Evolutionary conservation across 2,113 vertebrate genomes (phyloP).

Genomic region (Oceanites oceanicus): DNA sequence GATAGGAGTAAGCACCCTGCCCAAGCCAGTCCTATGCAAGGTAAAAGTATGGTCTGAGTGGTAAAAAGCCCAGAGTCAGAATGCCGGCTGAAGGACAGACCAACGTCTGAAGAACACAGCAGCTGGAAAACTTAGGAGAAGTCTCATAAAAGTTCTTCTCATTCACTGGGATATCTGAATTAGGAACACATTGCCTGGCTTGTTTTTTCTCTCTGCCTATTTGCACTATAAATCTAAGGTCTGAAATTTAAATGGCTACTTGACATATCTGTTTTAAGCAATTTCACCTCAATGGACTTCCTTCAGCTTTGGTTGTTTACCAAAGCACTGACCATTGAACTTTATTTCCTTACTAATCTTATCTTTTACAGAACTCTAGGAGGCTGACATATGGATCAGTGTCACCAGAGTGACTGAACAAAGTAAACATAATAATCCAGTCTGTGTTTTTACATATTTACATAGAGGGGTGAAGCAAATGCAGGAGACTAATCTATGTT

Average conservation of each 20-base stretch:
- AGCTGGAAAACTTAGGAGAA: not conserved
- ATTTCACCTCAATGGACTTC: conserved; percentile 2
- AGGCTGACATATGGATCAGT: not conserved
- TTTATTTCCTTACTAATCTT: conserved; percentile 52
- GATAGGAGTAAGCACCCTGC: not conserved
- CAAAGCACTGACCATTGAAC: not conserved
- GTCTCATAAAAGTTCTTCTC: not conserved
- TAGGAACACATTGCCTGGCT: not conserved
- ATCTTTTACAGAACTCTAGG: not conserved
- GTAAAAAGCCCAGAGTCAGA: not conserved
- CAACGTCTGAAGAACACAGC: not conserved
- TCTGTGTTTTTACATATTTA: conserved; percentile 41
- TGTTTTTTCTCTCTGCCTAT: not conserved
- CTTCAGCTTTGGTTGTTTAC: not conserved
- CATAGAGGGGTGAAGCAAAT: conserved; percentile 13
- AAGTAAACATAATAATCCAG: conserved; percentile 26
- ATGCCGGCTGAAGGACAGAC: not conserved
- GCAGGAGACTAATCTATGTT: not conserved
- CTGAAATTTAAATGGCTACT: not conserved
- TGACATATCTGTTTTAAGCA: not conserved
- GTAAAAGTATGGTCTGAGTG: not conserved
- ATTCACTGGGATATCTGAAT: not conserved
- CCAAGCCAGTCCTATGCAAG: not conserved
- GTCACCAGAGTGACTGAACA: conserved; percentile 21
- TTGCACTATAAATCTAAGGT: not conserved